A percentile compares a stretch with the other conserved stretches of the same genome.
Conservation (phyloP, 2,888 invertebrate genomes). For the Craniophora ligustri region DNA sequence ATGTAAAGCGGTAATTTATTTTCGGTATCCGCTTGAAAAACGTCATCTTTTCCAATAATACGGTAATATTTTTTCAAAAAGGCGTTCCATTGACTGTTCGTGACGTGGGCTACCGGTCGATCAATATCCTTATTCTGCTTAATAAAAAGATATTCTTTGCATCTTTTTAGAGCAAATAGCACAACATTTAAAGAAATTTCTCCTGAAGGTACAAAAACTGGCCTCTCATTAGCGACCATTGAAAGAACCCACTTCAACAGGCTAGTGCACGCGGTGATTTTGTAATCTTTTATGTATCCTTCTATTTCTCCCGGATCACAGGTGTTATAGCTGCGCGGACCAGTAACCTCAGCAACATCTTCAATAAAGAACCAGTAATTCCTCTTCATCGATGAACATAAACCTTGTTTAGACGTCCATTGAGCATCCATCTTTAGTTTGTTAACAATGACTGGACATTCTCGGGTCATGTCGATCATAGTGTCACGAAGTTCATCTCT, state of each 20-base stretch:
- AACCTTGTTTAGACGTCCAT: constrained; percentile 83
- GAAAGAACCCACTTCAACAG: constrained; percentile 90
- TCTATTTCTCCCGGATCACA: constrained; percentile 87
- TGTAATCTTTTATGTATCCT: constrained; percentile 92
- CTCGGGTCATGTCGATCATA: constrained; percentile 65
- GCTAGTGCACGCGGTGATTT: constrained; percentile 93
- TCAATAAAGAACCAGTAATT: constrained; percentile 90
- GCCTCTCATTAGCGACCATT: constrained; percentile 74
- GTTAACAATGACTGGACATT: constrained; percentile 70
- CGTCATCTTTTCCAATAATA: constrained; percentile 88
- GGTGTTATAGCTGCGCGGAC: constrained; percentile 92
- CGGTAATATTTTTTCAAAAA: constrained; percentile 91
- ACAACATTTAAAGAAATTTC: constrained; percentile 88
- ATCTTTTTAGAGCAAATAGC: constrained; percentile 92
- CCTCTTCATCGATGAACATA: constrained; percentile 87
- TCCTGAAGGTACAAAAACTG: constrained; percentile 85
- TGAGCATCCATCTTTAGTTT: constrained; percentile 74
- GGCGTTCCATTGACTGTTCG: constrained; percentile 90
- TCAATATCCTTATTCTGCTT: constrained; percentile 91
- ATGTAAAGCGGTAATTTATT: constrained; percentile 74
- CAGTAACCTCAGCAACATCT: constrained; percentile 90
- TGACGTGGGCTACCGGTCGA: constrained; percentile 69
- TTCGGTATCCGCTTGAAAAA: constrained; percentile 79
- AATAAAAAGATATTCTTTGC: constrained; percentile 89
- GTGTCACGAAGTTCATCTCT: constrained; percentile 62